Percentiles rank a stretch among this genome's conserved stretches.
Evolutionary conservation across 2,888 invertebrate species (phyloP).

Genomic region (Sphinx pinastri): DNA sequence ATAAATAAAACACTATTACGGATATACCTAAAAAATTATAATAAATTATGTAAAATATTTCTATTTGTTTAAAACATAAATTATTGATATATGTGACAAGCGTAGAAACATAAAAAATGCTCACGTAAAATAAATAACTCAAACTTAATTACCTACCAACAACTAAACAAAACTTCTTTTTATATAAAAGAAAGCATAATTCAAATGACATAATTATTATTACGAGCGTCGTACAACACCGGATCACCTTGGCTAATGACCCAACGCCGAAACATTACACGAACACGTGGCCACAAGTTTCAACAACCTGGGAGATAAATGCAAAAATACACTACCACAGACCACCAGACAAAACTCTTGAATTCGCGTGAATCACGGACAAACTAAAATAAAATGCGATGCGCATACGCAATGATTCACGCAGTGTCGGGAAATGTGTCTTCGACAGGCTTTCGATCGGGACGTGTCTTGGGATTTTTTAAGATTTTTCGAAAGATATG

Average conservation of each 20-base stretch:
- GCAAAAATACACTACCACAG: constrained; percentile 59
- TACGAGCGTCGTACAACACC: constrained; percentile 33
- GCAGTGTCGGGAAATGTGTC: not conserved
- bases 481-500: not conserved
- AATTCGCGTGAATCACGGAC: constrained; percentile 19
- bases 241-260: constrained; percentile 32
- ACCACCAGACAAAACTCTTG: constrained; percentile 11
- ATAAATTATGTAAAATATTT: not conserved
- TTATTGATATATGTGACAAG: not conserved
- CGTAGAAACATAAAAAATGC: not conserved
- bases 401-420: constrained; percentile 43
- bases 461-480: not conserved
- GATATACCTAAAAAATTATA: too few species aligned
- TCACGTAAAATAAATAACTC: constrained; percentile 1
- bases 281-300: constrained; percentile 43
- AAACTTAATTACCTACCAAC: not conserved
- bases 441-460: not conserved
- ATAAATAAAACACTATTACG: too few species aligned
- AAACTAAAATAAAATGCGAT: constrained; percentile 38
- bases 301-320: constrained; percentile 68
- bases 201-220: constrained; percentile 22
- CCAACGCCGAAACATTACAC: constrained; percentile 32
- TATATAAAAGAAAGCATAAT: constrained; percentile 19
- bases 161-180: not conserved
- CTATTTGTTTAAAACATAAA: not conserved